Base-by-base conservation (phyloP, 1,140 invertebrate species). In the Pseudomyrmex sp. region DNA sequence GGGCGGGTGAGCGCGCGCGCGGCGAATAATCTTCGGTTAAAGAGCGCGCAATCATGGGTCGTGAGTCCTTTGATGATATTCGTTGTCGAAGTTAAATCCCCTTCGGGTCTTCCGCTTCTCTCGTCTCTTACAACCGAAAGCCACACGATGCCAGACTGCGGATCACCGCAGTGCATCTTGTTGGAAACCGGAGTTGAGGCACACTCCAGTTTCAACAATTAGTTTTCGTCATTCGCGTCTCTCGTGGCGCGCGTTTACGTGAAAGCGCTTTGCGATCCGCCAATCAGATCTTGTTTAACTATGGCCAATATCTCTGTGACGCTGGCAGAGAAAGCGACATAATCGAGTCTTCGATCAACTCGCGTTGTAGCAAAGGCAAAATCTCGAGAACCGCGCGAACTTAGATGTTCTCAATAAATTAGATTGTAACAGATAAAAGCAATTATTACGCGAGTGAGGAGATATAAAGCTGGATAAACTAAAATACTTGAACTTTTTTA, bases 11-110 rank as follows among this genome's bases (percentile, higher is more conserved):
- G 20, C 20, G 20, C 20, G 4, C 35, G 35, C 35, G 35, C 35
- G 35, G 54, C 50, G 77, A 46, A 70, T 88, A 89, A 90, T 89
- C 85, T 87, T 79, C 46, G 69, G 26, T 84, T 58, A 85, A 84
- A 87, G 85, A 79, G 82, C 23, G 46, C 23, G 72, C 44, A n/a
- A 35, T 54, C 58, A 44, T 44, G 35, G 20, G 44, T 66, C 56
- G 74, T 84, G 56, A 76, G 26, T 66, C 52, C 87, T 89, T 86
- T 89, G 80, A 89, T 61, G 88, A 89, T 74, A 84, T 89, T 89
- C 77, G 87, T 82, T 80, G 82, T 86, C 82, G 44, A 89, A 72
- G 86, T 88, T 85, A 82, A 74, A 77, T 74, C 54, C 72, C 83
- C 84, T 35, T 59, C 72, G 61, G 66, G 87, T 65, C 46, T 61